phyloP scores from a whole-genome alignment of 2,888 invertebrate genomes.

The Meiosimyza platycephala region DNA sequence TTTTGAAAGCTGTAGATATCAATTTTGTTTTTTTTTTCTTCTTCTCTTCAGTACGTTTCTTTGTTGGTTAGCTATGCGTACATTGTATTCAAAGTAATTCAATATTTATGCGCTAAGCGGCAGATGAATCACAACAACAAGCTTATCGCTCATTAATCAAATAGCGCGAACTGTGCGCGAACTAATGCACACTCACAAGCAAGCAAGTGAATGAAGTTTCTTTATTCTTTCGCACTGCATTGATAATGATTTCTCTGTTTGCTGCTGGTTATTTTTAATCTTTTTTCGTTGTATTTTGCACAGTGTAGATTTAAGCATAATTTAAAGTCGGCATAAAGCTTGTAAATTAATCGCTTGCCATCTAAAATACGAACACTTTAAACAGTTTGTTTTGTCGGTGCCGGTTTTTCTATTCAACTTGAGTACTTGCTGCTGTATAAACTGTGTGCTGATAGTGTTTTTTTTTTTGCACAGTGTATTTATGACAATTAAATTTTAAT shows the following conservation, averaged over 20 bases:
- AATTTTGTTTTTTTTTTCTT: no score
- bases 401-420: background rate
- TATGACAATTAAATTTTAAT: constrained; percentile 20
- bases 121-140: constrained; percentile 32
- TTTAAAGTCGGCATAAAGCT: constrained; percentile 23
- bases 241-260: background rate
- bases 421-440: no score
- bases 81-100: no score
- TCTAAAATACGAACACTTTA: background rate
- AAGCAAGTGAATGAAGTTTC: background rate
- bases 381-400: constrained; percentile 12
- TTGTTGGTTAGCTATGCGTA: no score
- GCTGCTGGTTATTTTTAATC: background rate
- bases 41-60: no score
- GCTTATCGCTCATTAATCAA: constrained; percentile 35
- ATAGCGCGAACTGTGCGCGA: constrained; percentile 3
- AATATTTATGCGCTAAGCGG: constrained; percentile 8
- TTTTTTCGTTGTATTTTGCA: background rate
- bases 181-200: background rate
- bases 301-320: background rate
- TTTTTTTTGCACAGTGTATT: constrained; percentile 4
- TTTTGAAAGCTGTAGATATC: no score
- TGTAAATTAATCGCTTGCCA: constrained; percentile 32
- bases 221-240: background rate
- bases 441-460: no score